Percentiles rank a stretch among this genome's conserved stretches.
phyloP scores from a whole-genome alignment of 2,113 vertebrate genomes.

The Naja naja region DNA sequence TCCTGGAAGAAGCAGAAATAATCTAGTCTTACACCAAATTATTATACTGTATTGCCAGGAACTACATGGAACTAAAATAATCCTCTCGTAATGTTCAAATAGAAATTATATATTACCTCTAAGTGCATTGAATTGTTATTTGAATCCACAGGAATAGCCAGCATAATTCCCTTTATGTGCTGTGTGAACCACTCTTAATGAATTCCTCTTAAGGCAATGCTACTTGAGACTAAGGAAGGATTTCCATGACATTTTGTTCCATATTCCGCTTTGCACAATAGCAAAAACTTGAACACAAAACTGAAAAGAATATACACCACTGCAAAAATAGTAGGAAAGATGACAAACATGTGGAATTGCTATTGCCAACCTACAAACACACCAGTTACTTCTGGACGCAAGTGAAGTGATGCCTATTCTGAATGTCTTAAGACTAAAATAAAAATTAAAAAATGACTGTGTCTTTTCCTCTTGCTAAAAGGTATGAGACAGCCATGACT shows the following conservation, averaged over 20 bases:
- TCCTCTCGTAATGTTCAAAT: not conserved
- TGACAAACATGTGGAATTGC: not conserved
- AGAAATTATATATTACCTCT: not conserved
- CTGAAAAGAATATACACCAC: not conserved
- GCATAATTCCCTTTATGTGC: not conserved
- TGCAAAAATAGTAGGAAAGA: accelerated
- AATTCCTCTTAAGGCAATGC: not conserved
- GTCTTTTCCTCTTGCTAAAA: constrained; percentile 48
- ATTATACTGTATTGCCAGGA: not conserved
- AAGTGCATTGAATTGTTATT: not conserved
- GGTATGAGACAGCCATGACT: constrained; percentile 33
- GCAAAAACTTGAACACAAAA: not conserved
- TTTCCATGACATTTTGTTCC: not conserved
- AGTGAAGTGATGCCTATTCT: constrained; percentile 62
- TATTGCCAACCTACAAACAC: not conserved
- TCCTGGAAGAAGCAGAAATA: not conserved
- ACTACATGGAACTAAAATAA: not conserved
- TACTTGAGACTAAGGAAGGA: not conserved
- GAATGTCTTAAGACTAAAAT: constrained; percentile 54
- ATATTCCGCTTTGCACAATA: not conserved
- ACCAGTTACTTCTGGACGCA: constrained; percentile 55
- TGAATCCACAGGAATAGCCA: not conserved
- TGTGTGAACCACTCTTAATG: not conserved
- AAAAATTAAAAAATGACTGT: constrained; percentile 30
- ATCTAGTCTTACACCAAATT: not conserved